These are phyloP conservation scores for Acanthoscelides obtectus DNA, from an alignment of 2,888 invertebrate species.

Conservation along the genomic window DNA sequence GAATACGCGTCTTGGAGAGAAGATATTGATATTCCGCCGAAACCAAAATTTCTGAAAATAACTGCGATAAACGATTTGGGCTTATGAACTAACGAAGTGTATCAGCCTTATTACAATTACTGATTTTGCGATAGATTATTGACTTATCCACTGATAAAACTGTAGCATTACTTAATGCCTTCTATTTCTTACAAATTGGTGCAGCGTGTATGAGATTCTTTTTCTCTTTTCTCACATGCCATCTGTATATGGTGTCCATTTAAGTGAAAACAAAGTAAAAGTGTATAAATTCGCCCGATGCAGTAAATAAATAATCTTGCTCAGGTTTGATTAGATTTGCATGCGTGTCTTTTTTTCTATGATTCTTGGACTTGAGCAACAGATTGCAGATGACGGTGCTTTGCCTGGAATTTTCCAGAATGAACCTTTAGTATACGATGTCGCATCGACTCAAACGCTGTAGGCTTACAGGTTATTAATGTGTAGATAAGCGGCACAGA, in stretches of 20 bases:
- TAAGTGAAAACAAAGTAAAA: background rate
- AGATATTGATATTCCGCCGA: too few species aligned
- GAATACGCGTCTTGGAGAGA: too few species aligned
- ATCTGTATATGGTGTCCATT: background rate
- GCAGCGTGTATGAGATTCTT: background rate
- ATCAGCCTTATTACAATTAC: too few species aligned
- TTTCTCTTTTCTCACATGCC: background rate
- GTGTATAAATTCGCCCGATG: background rate
- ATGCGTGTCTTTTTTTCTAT: background rate
- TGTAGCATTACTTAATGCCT: too few species aligned
- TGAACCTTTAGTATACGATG: background rate
- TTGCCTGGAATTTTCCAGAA: background rate
- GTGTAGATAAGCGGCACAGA: too few species aligned
- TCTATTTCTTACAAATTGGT: background rate
- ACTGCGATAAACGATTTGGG: too few species aligned
- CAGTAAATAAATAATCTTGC: background rate
- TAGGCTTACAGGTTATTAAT: too few species aligned
- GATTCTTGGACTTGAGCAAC: background rate
- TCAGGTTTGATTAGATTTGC: background rate
- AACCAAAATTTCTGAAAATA: too few species aligned
- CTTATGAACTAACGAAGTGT: too few species aligned
- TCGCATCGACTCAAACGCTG: background rate
- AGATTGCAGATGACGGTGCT: background rate
- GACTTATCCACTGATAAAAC: too few species aligned
- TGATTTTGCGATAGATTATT: too few species aligned